A percentile compares a stretch with the other conserved stretches of the same genome.
Evolutionary conservation across 2,888 invertebrate species (phyloP).

Genomic region (Heliconius ethilla): DNA sequence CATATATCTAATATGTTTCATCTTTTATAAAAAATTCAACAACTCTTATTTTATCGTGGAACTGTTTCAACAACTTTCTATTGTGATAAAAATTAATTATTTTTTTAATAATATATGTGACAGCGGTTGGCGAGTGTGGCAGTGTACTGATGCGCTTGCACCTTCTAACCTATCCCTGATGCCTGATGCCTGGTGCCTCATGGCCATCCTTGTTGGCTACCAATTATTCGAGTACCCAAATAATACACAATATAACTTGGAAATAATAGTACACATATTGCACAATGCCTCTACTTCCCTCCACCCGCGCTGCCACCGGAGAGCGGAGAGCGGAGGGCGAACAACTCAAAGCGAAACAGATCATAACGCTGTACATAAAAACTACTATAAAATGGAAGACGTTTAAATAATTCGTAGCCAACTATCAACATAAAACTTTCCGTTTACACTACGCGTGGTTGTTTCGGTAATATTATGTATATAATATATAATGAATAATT

Average conservation of each 20-base stretch:
- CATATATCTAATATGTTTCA: conserved; percentile 79
- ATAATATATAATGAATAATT: conserved; percentile 34
- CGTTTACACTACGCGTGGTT: conserved; percentile 43
- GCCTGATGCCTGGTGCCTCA: neutral
- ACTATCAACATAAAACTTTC: conserved; percentile 59
- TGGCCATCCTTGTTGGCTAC: conserved; percentile 79
- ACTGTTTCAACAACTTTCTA: conserved; percentile 79
- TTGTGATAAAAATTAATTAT: conserved; percentile 72
- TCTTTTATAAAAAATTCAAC: conserved; percentile 81
- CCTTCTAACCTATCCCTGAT: conserved; percentile 4
- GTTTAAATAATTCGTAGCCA: conserved; percentile 81
- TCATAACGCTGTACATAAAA: conserved; percentile 47
- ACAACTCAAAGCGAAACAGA: conserved; percentile 48
- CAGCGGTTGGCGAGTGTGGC: conserved; percentile 80
- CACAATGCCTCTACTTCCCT: conserved; percentile 65
- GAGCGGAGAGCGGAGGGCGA: conserved; percentile 49
- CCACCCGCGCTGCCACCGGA: conserved; percentile 42
- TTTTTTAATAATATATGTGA: conserved; percentile 58
- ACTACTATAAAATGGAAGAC: conserved; percentile 76
- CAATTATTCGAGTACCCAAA: conserved; percentile 68
- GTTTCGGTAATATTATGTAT: conserved; percentile 32
- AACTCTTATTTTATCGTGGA: conserved; percentile 80
- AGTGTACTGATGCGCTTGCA: conserved; percentile 63
- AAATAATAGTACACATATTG: conserved; percentile 71
- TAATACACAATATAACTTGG: conserved; percentile 59